phyloP scores from a whole-genome alignment of 2,888 invertebrate species.

The Anticlea derivata region DNA sequence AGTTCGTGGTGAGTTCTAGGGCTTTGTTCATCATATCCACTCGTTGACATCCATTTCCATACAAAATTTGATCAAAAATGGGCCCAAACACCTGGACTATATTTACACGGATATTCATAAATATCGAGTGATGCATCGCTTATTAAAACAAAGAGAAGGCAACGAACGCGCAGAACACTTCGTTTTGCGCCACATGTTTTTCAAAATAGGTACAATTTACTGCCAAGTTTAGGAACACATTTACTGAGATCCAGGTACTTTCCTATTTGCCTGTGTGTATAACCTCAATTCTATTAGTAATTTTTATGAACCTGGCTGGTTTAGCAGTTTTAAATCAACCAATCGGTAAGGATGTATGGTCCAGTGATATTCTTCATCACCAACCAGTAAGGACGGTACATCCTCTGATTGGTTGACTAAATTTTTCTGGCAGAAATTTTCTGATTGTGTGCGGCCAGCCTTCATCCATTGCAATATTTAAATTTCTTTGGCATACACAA shows the following conservation, averaged over 20 bases:
- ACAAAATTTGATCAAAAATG: constrained; percentile 9
- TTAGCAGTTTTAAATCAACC: no score
- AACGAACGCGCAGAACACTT: constrained; percentile 47
- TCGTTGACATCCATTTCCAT: constrained; percentile 8
- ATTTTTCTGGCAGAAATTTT: no score
- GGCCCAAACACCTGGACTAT: constrained; percentile 57
- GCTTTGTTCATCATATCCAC: not conserved
- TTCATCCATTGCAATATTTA: no score
- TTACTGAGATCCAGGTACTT: not conserved
- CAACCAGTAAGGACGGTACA: no score
- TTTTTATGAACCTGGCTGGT: no score
- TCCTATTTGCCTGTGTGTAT: no score
- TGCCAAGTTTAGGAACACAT: not conserved
- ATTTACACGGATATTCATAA: constrained; percentile 61
- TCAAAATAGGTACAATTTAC: not conserved
- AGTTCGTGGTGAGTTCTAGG: constrained; percentile 89
- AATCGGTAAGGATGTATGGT: no score
- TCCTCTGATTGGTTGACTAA: no score
- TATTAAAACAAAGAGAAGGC: constrained; percentile 63
- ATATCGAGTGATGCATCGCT: constrained; percentile 32
- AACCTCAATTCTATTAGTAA: no score
- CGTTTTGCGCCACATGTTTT: constrained; percentile 7
- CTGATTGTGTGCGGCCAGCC: no score
- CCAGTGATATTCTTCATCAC: no score
- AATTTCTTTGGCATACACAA: no score